Evolutionary conservation across 2,113 vertebrate genomes (phyloP).

Genomic region (Mormyrus iriodes): DNA sequence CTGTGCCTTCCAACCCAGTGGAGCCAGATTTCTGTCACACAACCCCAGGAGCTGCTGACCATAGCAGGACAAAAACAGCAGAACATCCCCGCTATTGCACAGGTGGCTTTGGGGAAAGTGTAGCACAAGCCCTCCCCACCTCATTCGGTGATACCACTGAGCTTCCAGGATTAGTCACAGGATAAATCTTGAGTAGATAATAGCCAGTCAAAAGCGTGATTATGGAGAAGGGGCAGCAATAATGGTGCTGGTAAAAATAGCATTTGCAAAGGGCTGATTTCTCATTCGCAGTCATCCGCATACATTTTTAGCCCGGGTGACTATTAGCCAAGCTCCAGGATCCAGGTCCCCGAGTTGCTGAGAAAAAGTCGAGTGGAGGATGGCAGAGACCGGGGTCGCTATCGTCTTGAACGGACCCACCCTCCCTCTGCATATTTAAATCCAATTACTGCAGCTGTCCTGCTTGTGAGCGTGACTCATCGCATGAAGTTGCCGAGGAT

Average conservation of each 20-base stretch:
- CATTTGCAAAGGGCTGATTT: not conserved
- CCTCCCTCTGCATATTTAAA: not conserved
- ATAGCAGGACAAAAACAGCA: not conserved
- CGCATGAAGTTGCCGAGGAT: not conserved
- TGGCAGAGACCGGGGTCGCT: not conserved
- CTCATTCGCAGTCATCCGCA: not conserved
- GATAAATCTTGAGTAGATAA: conserved; percentile 17
- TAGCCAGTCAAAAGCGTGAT: conserved; percentile 7
- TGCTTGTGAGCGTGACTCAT: conserved; percentile 9
- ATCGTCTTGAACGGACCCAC: not conserved
- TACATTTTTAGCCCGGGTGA: not conserved
- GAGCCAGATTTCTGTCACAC: not conserved
- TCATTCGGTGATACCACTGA: not conserved
- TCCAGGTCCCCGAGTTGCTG: not conserved
- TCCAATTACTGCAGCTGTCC: conserved; percentile 1
- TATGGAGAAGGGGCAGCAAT: not conserved
- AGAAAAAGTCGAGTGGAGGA: not conserved
- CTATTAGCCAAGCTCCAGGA: not conserved
- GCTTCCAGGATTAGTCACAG: conserved; percentile 2
- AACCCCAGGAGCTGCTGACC: not conserved
- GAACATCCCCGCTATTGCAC: not conserved
- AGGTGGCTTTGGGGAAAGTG: not conserved
- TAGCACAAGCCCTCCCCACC: too few relatives aligned
- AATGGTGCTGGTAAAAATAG: not conserved
- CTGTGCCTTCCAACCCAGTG: not conserved